Percentiles rank a stretch among this genome's conserved stretches.
These are phyloP conservation scores for Caenorhabditis tropicalis DNA, from an alignment of 1,140 invertebrate species.

Conservation along the genomic window DNA sequence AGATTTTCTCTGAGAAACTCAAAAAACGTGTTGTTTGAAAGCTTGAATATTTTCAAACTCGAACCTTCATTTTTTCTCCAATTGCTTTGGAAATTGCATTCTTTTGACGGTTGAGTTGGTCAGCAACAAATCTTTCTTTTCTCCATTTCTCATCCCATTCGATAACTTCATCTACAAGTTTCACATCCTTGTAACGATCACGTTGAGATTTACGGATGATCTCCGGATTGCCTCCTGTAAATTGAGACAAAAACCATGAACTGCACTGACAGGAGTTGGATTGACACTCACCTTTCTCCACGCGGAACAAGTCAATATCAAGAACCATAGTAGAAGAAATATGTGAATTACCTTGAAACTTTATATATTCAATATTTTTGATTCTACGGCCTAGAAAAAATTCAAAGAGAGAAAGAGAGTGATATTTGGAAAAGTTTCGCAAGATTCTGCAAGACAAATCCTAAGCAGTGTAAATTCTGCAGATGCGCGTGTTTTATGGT, in stretches of 20 bases:
- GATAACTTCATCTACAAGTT: conserved; percentile 88
- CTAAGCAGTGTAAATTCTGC: not conserved
- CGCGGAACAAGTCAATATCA: conserved; percentile 94
- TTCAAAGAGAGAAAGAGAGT: not conserved
- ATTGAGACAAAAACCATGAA: not conserved
- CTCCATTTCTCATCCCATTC: conserved; percentile 88
- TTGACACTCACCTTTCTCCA: conserved; percentile 82
- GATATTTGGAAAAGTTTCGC: conserved; percentile 26
- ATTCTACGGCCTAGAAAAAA: too few relatives aligned
- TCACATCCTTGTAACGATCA: conserved; percentile 90
- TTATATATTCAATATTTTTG: too few relatives aligned
- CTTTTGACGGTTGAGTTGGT: conserved; percentile 92
- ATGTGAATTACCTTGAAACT: not conserved
- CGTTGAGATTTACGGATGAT: conserved; percentile 89
- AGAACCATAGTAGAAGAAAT: conserved; percentile 81
- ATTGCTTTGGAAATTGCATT: conserved; percentile 95
- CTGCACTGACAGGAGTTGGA: not conserved
- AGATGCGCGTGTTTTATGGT: not conserved
- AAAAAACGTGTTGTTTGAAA: too few relatives aligned
- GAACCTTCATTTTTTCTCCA: conserved; percentile 96
- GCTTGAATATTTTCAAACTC: conserved; percentile 12
- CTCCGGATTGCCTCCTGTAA: conserved; percentile 80
- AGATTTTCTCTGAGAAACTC: not conserved
- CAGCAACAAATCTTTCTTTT: conserved; percentile 85
- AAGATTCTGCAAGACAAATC: too few relatives aligned